Conservation (phyloP, 2,888 invertebrate species). For the Rotaria magnacalcarata region DNA sequence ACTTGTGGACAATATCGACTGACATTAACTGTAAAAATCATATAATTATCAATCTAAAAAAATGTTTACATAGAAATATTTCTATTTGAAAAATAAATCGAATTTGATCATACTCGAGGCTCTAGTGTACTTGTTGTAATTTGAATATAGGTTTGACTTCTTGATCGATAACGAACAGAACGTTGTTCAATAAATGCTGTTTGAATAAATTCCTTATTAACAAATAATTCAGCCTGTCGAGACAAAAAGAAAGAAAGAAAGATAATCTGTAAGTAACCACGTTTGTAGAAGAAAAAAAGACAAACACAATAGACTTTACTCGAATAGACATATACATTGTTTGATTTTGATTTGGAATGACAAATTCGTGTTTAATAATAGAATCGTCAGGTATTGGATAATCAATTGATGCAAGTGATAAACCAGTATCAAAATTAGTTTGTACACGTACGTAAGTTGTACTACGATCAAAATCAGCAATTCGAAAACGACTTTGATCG, state of each 20-base stretch:
- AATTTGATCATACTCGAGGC: slow-evolving; percentile 66
- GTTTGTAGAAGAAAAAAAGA: no score
- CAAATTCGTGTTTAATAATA: neutral
- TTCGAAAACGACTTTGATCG: slow-evolving; percentile 26
- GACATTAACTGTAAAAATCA: slow-evolving; percentile 84
- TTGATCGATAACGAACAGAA: slow-evolving; percentile 44
- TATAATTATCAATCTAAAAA: slow-evolving; percentile 71
- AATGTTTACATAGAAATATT: neutral
- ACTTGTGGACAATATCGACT: slow-evolving; percentile 78
- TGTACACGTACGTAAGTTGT: slow-evolving; percentile 3
- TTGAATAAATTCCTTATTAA: slow-evolving; percentile 13
- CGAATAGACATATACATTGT: slow-evolving; percentile 14
- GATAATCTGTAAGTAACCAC: no score
- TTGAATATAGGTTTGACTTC: slow-evolving; percentile 67
- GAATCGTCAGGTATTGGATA: slow-evolving; percentile 20
- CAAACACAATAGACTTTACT: neutral
- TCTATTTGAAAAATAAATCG: no score
- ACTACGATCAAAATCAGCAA: neutral
- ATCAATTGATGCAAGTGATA: neutral
- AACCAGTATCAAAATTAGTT: neutral
- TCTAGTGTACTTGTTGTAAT: slow-evolving; percentile 77
- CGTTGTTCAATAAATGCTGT: slow-evolving; percentile 34
- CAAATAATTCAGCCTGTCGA: slow-evolving; percentile 11
- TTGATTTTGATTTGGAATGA: slow-evolving; percentile 5
- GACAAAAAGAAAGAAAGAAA: neutral